Base-by-base conservation (phyloP, 2,113 vertebrate genomes). In the Passer domesticus region DNA sequence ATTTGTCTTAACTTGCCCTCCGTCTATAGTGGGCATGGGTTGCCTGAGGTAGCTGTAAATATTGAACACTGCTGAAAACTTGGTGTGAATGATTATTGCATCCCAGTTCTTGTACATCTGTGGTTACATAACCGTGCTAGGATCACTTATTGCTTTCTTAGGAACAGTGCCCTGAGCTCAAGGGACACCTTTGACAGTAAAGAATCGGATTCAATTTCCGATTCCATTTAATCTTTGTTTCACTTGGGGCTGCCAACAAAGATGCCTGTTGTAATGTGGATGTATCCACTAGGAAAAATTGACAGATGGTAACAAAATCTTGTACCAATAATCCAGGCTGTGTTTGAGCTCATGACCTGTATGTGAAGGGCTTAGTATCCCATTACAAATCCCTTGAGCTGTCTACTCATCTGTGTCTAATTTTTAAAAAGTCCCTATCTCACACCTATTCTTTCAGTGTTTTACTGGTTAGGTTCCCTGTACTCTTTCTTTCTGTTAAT, bases 241-340 rank as follows among this genome's bases (percentile, higher is more conserved):
- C 60, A 50, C 3, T 5, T 72, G 37, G 25, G 39, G 30, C 74
- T 95, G 87, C 90, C 72, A 90, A 0, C 37, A 92, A 68, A 83
- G 55, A 53, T 81, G 52, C n/a, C n/a, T 85, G 27, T 63, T 87
- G 49, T 92, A 77, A 87, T 46, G 67, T 74, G 73, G 66, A 33
- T 83, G 10, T 79, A 85, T 87, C 44, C 70, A 59, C 47, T 88
- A 91, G 72, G 74, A 84, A 85, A 76, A 96, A 83, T n/a, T 83
- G 94, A 94, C 88, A 96, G 88, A 96, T 90, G 93, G 93, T 94
- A 94, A 95, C 67, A 90, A 90, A 94, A 92, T 73, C 87, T 95
- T 92, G 60, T 72, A 72, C 80, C 62, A 90, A 82, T 94, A 94
- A 87, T 89, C 68, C 69, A 64, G 87, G 49, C 85, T 75, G 41